Evolutionary conservation across 2,888 invertebrate genomes (phyloP), one percentile per base, ranked within the genome.

Genomic region (Drosophila neotestacea): DNA sequence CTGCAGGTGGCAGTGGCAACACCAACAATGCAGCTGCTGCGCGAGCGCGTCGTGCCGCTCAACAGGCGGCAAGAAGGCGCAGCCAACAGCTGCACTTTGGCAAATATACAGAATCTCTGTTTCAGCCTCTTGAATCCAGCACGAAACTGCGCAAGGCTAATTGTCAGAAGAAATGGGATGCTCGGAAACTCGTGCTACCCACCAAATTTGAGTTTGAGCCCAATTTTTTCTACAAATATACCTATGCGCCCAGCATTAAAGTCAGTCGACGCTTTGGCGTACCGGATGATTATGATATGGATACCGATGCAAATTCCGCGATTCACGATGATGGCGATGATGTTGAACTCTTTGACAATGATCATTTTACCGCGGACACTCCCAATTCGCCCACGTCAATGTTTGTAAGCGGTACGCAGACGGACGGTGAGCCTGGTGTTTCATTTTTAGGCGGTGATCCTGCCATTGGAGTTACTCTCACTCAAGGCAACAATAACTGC

Each of bases 91-190:
- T 92, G 0, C 80, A 83, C 28, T 92, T 92, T 73, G 90, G 87
- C 0, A 82, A 87, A 39, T 85, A 76, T 22, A 85, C 90, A 6
- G 91, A 92, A 32, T 88, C 85, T 27, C 73, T 88, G 0, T 92
- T 92, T 46, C 70, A 90, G 28, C 79, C 85, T 16, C 56, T 91
- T 11, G 90, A 91, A 11, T 73, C 84, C 0, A 89, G 88, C 5
- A 84, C 73, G 4, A 92, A 92, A 58, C 47, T 81, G 32, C 90
- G 91, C 6, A 91, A 91, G 56, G 84, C 81, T 0, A 92, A 92
- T 52, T 81, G 87, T 27, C 92, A 91, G 50, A 93, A 92, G 72
- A 91, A 91, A 64, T 93, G 92, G 92, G 92, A 93, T 79, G 78
- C 90, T 4, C 92, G 92, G 11, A 93, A 92, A 52, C 73, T 92